phyloP scores from a whole-genome alignment of 2,797 vertebrate genomes.

The Lateolabrax maculatus region DNA sequence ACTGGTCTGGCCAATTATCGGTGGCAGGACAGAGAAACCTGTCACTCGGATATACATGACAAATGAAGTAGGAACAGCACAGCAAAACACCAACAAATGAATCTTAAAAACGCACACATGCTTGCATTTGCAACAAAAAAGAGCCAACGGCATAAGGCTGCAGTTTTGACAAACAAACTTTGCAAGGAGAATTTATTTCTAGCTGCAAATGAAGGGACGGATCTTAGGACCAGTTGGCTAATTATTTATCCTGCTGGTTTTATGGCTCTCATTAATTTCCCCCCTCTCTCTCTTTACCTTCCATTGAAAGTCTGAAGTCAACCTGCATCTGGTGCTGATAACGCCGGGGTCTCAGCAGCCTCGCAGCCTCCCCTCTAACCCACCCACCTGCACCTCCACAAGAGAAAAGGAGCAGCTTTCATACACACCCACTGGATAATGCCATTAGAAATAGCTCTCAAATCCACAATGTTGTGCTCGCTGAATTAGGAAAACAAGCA shows the following conservation, averaged over 20 bases:
- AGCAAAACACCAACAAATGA: slow-evolving; percentile 49
- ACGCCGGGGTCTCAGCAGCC: slow-evolving; percentile 78
- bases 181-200: slow-evolving; percentile 70
- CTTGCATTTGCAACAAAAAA: slow-evolving; percentile 1
- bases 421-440: slow-evolving; percentile 68
- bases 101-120: slow-evolving; percentile 49
- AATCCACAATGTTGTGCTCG: slow-evolving; percentile 64
- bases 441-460: slow-evolving; percentile 71
- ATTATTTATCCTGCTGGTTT: slow-evolving; percentile 88
- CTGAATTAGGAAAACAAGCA: slow-evolving; percentile 39
- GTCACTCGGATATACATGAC: slow-evolving; percentile 69
- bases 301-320: slow-evolving; percentile 86
- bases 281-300: slow-evolving; percentile 84
- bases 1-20: slow-evolving; percentile 73
- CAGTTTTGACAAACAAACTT: slow-evolving; percentile 77
- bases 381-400: slow-evolving; percentile 67
- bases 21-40: slow-evolving; percentile 69
- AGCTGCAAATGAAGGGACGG: slow-evolving; percentile 73
- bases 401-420: slow-evolving; percentile 70
- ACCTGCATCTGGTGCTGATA: slow-evolving; percentile 88
- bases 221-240: slow-evolving; percentile 82
- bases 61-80: slow-evolving; percentile 62
- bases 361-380: slow-evolving; percentile 75
- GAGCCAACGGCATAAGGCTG: slow-evolving; percentile 35
- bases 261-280: slow-evolving; percentile 88